phyloP scores from a whole-genome alignment of 2,797 vertebrate genomes.

The Decapterus maruadsi region DNA sequence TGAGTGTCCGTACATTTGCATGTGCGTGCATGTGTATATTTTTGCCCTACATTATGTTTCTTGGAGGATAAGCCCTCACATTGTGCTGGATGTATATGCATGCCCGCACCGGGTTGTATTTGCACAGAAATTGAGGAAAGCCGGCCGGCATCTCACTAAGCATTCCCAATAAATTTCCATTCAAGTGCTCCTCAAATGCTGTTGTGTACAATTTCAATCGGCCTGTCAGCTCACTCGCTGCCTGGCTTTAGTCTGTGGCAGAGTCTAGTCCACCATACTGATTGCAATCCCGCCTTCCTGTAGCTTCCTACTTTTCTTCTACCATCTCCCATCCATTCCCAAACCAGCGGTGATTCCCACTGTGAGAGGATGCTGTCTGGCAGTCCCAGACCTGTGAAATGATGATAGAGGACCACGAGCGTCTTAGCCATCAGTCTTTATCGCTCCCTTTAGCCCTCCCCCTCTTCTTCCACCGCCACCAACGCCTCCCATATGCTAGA shows the following conservation, averaged over 20 bases:
- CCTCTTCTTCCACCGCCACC: constrained; percentile 44
- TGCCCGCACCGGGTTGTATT: constrained; percentile 42
- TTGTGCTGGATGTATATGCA: constrained; percentile 29
- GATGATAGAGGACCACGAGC: constrained; percentile 84
- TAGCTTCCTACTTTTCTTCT: constrained; percentile 67
- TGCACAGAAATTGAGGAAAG: constrained; percentile 60
- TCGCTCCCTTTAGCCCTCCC: constrained; percentile 64
- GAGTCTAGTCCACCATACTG: constrained; percentile 51
- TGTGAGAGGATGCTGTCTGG: constrained; percentile 77
- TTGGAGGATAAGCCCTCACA: constrained; percentile 28
- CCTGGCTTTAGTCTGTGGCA: constrained; percentile 45
- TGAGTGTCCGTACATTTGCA: constrained; percentile 1
- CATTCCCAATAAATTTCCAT: constrained; percentile 53
- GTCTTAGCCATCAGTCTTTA: constrained; percentile 84
- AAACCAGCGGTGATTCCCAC: constrained; percentile 69
- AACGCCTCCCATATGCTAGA: constrained; percentile 57
- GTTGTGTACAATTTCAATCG: constrained; percentile 67
- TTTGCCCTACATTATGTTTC: constrained; percentile 37
- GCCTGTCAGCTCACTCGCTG: constrained; percentile 50
- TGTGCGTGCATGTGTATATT: constrained; percentile 8
- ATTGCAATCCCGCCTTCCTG: constrained; percentile 63
- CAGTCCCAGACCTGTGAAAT: constrained; percentile 81
- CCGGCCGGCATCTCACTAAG: constrained; percentile 21
- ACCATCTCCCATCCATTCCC: constrained; percentile 65
- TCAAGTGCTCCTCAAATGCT: constrained; percentile 56